These are phyloP conservation scores for Spatulosminthurus flaviceps DNA, from an alignment of 2,888 invertebrate species.

Conservation along the genomic window DNA sequence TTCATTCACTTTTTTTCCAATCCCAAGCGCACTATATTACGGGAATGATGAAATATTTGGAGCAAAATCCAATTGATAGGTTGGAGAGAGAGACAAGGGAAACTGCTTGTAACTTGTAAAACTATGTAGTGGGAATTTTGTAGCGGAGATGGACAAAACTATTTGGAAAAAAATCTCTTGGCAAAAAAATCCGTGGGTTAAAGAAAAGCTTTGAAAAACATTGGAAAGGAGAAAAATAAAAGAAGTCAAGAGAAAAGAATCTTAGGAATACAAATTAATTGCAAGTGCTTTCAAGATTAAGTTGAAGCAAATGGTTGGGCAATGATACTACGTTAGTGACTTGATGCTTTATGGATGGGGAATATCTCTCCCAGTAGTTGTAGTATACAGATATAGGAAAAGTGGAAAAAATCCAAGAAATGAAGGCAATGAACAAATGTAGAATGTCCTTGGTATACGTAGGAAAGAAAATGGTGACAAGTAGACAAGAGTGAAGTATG, in stretches of 20 bases:
- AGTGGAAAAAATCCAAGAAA: background rate
- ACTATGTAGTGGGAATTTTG: no score
- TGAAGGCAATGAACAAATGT: background rate
- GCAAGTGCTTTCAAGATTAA: slow-evolving; percentile 4
- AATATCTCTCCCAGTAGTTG: no score
- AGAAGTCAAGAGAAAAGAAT: background rate
- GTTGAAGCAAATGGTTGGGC: background rate
- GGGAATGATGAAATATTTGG: no score
- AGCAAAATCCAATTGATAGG: no score
- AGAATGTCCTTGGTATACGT: background rate
- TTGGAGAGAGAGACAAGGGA: no score
- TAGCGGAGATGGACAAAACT: no score
- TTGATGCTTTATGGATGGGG: slow-evolving; percentile 3
- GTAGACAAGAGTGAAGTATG: slow-evolving; percentile 4
- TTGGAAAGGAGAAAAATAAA: background rate
- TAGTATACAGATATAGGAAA: background rate
- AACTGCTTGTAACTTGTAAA: no score
- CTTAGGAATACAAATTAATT: slow-evolving; percentile 8
- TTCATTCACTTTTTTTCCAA: no score
- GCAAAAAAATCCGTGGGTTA: no score
- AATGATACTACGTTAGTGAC: background rate
- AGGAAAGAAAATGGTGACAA: background rate
- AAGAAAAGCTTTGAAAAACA: background rate
- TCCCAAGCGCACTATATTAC: no score
- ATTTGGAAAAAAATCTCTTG: no score